These are phyloP conservation scores for Ornithorhynchus anatinus DNA, from an alignment of 2,113 vertebrate genomes.

Conservation along the genomic window DNA sequence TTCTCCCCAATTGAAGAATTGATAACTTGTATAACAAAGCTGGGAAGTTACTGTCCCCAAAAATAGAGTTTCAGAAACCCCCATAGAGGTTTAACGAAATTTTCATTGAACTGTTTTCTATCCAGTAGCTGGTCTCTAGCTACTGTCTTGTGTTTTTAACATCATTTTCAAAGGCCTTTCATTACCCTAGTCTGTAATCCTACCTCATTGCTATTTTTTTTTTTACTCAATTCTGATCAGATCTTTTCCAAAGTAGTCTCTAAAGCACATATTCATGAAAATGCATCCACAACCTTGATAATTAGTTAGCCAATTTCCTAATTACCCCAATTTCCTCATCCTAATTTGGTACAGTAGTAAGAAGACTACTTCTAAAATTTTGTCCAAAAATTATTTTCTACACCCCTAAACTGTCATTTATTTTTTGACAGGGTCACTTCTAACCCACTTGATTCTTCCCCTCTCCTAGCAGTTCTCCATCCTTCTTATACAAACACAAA, in stretches of 20 bases:
- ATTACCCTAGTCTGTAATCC: not conserved
- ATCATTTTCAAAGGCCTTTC: not conserved
- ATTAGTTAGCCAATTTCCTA: not conserved
- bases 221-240: conserved; percentile 9
- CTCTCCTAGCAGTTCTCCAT: conserved; percentile 2
- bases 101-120: too few relatives aligned
- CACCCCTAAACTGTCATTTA: conserved; percentile 8
- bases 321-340: not conserved
- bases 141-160: not conserved
- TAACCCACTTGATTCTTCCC: conserved; percentile 8
- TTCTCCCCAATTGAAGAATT: too few relatives aligned
- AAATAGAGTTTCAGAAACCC: too few relatives aligned
- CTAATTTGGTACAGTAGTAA: conserved; percentile 20
- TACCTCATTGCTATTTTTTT: conserved; percentile 17
- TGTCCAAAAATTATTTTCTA: conserved; percentile 3
- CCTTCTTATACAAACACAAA: conserved; percentile 40
- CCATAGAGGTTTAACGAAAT: too few relatives aligned
- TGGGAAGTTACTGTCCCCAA: too few relatives aligned
- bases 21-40: too few relatives aligned
- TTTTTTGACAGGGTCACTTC: not conserved
- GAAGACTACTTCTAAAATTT: conserved; percentile 4
- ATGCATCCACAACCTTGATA: not conserved
- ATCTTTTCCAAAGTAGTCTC: conserved; percentile 5
- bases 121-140: too few relatives aligned
- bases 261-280: conserved; percentile 11